Evolutionary conservation across 2,888 invertebrate species (phyloP).

Genomic region (Endomychus coccineus): DNA sequence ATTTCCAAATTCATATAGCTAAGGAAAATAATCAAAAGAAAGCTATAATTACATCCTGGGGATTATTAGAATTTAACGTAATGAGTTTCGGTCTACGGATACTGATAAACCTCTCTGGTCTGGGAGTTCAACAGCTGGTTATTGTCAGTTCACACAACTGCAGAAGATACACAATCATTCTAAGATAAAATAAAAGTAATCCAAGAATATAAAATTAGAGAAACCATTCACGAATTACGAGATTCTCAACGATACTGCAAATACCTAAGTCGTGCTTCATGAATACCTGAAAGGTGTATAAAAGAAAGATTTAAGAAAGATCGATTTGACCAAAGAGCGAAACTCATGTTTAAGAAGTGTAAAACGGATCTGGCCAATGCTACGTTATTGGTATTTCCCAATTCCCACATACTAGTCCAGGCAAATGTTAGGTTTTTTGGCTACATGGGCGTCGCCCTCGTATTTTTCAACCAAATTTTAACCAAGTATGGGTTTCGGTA

Average conservation of each 20-base stretch:
- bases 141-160: not conserved
- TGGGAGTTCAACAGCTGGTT: not conserved
- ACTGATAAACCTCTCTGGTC: no score
- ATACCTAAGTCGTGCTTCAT: slow-evolving; percentile 4
- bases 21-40: slow-evolving; percentile 1
- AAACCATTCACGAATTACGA: not conserved
- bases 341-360: not conserved
- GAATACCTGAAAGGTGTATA: slow-evolving; percentile 6
- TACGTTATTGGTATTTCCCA: slow-evolving; percentile 1
- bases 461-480: no score
- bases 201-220: not conserved
- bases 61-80: slow-evolving; percentile 9
- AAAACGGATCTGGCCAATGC: slow-evolving; percentile 5
- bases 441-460: no score
- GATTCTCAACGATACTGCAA: slow-evolving; percentile 1
- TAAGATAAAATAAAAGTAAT: not conserved
- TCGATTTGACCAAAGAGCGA: slow-evolving; percentile 5
- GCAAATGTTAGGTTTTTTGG: no score
- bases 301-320: slow-evolving; percentile 4
- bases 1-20: slow-evolving; percentile 5
- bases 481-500: no score
- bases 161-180: not conserved
- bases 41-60: slow-evolving; percentile 6
- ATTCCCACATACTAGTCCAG: no score
- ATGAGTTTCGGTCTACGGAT: slow-evolving; percentile 8